These are phyloP conservation scores for Anolis carolinensis DNA, from an alignment of 2,113 vertebrate genomes.

Conservation along the genomic window DNA sequence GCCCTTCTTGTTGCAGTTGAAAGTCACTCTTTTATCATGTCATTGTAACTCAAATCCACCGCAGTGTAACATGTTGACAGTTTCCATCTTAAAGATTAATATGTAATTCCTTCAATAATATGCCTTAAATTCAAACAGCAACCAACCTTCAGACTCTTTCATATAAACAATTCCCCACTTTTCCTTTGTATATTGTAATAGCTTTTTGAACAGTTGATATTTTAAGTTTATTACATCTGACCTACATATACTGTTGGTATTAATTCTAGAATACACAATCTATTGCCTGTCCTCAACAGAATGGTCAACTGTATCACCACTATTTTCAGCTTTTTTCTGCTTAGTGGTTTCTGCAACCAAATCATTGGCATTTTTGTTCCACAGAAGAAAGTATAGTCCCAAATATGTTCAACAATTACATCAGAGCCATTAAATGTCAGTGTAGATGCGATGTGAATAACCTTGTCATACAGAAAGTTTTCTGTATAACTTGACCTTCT, in stretches of 20 bases:
- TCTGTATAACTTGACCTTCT: slow-evolving; percentile 31
- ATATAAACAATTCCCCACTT: slow-evolving; percentile 36
- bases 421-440: slow-evolving; percentile 46
- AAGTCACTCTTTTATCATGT: slow-evolving; percentile 57
- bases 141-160: slow-evolving; percentile 47
- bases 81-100: slow-evolving; percentile 58
- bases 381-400: neutral
- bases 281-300: slow-evolving; percentile 42
- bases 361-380: slow-evolving; percentile 43
- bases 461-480: slow-evolving; percentile 16
- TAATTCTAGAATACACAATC: slow-evolving; percentile 44
- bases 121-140: slow-evolving; percentile 44
- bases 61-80: slow-evolving; percentile 46
- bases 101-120: slow-evolving; percentile 53
- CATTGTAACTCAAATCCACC: slow-evolving; percentile 60
- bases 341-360: slow-evolving; percentile 54
- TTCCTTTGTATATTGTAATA: slow-evolving; percentile 45
- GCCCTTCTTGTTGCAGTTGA: slow-evolving; percentile 45
- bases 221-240: slow-evolving; percentile 52
- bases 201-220: slow-evolving; percentile 57
- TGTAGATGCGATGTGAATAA: slow-evolving; percentile 43
- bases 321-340: slow-evolving; percentile 48
- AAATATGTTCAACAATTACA: slow-evolving; percentile 46
- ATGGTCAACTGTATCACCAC: slow-evolving; percentile 46
- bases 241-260: slow-evolving; percentile 23